Conservation (phyloP, 2,888 invertebrate genomes). For the Yponomeuta evonymella region DNA sequence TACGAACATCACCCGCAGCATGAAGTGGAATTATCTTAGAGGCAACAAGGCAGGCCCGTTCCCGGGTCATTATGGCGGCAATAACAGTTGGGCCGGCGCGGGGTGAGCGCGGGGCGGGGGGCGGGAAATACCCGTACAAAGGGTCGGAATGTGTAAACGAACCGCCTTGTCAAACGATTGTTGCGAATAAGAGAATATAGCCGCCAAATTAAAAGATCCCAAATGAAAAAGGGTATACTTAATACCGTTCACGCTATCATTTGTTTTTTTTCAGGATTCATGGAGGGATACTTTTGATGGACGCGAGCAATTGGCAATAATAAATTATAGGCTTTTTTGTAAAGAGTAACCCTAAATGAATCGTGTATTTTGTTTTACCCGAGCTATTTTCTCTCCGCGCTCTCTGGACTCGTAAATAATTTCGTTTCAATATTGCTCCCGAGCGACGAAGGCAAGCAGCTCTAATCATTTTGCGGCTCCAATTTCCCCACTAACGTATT, state of each 20-base stretch:
- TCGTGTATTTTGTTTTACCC: neutral
- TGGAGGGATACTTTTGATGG: neutral
- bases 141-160: constrained; percentile 54
- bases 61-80: constrained; percentile 10
- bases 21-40: constrained; percentile 7
- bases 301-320: neutral
- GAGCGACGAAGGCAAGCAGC: neutral
- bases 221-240: neutral
- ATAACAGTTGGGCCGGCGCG: constrained; percentile 5
- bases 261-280: neutral
- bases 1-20: neutral
- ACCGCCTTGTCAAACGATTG: constrained; percentile 50
- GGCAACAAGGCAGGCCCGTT: constrained; percentile 10
- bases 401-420: neutral
- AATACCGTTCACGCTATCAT: neutral
- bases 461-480: no score
- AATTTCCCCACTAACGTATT: no score
- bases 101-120: neutral
- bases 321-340: neutral
- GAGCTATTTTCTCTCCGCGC: neutral
- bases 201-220: constrained; percentile 47
- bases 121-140: constrained; percentile 20
- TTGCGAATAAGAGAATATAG: constrained; percentile 60
- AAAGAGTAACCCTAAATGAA: neutral
- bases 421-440: neutral